Base-by-base conservation (phyloP, 2,888 invertebrate species). In the Bugula neritina region DNA sequence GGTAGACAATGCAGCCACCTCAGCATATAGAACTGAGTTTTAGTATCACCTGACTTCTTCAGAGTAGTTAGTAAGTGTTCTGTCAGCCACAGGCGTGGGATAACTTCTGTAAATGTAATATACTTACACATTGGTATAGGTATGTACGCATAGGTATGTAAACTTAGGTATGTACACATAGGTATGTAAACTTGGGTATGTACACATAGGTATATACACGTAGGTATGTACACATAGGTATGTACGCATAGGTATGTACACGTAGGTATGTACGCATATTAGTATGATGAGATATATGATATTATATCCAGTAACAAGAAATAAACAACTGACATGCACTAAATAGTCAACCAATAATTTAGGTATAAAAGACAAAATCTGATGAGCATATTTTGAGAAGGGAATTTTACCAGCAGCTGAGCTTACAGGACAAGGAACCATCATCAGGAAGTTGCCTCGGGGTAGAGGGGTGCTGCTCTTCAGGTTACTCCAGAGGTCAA, bases 1-100 rank as follows among this genome's bases (percentile, higher is more conserved):
- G 63, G 63, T 27, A 63, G 31, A 10, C 10, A 34, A n/a, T 63
- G 29, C 31, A 63, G 31, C 63, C 63, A 63, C 31, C 31, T n/a
- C 27, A 63, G 2, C 17, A 63, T 25, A 27, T 31, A 63, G 5
- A 63, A n/a, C 31, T 63, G 27, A 2, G 63, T 31, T 63, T 27
- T 63, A 3, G 63, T 63, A 31, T 63, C 63, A 31, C 63, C 63
- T 10, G 5, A 63, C 3, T 63, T 63, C 34, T 27, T 63, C 27
- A 63, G 10, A 21, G 21, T 29, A 2, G 63, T 31, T 10, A 63
- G 31, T 13, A 25, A 10, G 10, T 27, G 31, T 31, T 27, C 63
- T 13, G 63, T 63, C 31, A 13, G 31, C 63, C 63, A 63, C 5
- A 63, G 27, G 2, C 63, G 21, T 27, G 63, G 63, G 1, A 63